Conservation (phyloP, 2,888 invertebrate genomes). For the Strigamia maritima region DNA sequence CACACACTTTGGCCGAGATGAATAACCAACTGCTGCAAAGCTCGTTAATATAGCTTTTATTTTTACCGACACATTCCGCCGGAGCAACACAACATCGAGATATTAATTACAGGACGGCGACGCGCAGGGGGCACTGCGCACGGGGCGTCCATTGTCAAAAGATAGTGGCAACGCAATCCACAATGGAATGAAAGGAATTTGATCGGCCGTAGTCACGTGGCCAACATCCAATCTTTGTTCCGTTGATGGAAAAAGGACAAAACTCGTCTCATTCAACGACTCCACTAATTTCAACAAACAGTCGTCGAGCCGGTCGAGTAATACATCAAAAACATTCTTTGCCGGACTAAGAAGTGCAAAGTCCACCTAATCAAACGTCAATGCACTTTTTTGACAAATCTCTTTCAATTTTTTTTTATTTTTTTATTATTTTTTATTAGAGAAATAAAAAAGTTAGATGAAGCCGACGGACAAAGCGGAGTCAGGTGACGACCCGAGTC, state of each 20-base stretch:
- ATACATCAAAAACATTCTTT: neutral
- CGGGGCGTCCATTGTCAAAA: neutral
- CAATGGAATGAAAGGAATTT: slow-evolving; percentile 11
- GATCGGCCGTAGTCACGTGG: neutral
- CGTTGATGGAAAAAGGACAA: neutral
- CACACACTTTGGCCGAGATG: too few species aligned
- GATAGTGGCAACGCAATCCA: neutral
- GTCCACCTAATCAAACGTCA: neutral
- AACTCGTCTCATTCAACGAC: neutral
- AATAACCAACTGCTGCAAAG: too few species aligned
- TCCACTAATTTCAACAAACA: neutral
- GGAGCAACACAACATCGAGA: too few species aligned
- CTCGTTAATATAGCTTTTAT: too few species aligned
- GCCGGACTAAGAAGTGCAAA: neutral
- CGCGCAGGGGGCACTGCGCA: neutral
- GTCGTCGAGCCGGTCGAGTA: neutral
- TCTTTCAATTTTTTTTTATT: neutral
- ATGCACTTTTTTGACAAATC: neutral
- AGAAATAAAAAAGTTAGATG: neutral
- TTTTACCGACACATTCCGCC: neutral
- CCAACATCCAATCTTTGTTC: neutral
- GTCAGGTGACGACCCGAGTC: slow-evolving; percentile 4
- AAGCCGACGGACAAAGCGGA: neutral
- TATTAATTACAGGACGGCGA: neutral
- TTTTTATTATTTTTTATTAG: neutral